Evolutionary conservation across 2,888 invertebrate genomes (phyloP).

Genomic region (Tipula confusa): DNA sequence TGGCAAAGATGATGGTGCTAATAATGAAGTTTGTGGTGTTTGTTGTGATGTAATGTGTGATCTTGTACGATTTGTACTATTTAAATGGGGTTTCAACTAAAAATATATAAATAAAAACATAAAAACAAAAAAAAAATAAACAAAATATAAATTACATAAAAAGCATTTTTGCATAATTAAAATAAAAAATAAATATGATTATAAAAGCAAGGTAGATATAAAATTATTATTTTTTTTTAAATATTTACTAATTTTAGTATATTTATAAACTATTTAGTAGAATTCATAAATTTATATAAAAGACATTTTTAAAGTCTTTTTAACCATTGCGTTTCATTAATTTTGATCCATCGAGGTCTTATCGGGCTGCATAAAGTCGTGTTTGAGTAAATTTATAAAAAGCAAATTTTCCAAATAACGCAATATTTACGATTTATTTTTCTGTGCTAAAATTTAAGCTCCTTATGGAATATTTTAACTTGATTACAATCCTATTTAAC

Average conservation of each 20-base stretch:
- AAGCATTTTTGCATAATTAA: not conserved
- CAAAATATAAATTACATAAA: not conserved
- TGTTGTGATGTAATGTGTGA: not conserved
- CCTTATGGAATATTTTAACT: too few species aligned
- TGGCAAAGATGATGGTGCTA: not conserved
- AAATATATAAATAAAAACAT: not conserved
- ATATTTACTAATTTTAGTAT: not conserved
- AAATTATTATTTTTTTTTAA: not conserved
- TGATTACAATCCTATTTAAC: too few species aligned
- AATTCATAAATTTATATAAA: not conserved
- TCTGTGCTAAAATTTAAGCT: too few species aligned
- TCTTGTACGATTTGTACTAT: not conserved
- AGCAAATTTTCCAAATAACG: too few species aligned
- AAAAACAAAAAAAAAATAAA: not conserved
- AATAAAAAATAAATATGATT: not conserved
- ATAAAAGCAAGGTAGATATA: not conserved
- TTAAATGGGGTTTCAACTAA: constrained; percentile 27
- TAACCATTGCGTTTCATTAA: too few species aligned
- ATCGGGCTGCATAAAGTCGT: too few species aligned
- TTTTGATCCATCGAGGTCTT: too few species aligned
- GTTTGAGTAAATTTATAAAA: too few species aligned
- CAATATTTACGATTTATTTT: too few species aligned
- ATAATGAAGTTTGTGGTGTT: not conserved
- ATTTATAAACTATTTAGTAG: not conserved
- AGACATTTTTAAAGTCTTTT: not conserved